A percentile compares a stretch with the other conserved stretches of the same genome.
Conservation (phyloP, 2,113 vertebrate genomes). For the Austrofundulus limnaeus region DNA sequence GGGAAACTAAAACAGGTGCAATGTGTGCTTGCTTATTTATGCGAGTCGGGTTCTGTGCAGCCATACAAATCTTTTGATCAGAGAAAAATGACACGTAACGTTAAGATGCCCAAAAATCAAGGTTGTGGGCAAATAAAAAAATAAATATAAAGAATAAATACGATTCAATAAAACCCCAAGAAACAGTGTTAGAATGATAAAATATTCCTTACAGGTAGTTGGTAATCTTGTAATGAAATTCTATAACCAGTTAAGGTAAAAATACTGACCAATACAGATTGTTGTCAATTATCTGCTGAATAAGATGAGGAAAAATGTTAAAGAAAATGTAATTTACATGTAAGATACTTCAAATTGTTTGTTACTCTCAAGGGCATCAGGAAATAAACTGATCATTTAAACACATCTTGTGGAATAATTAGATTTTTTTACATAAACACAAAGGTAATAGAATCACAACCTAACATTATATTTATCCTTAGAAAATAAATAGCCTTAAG, state of each 20-base stretch:
- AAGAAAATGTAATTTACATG: background rate
- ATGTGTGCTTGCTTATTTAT: no score
- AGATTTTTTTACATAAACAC: constrained; percentile 14
- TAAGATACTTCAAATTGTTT: background rate
- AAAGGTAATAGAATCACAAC: background rate
- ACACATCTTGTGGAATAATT: background rate
- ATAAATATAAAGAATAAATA: background rate
- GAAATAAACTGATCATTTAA: background rate
- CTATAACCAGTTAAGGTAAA: background rate
- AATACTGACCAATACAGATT: background rate
- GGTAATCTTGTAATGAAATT: background rate
- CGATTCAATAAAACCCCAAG: background rate
- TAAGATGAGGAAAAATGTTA: background rate
- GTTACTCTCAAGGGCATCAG: constrained; percentile 3
- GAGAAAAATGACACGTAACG: no score
- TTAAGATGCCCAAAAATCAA: background rate
- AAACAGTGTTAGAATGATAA: background rate
- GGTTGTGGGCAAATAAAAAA: background rate
- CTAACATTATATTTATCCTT: background rate
- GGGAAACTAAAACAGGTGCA: no score
- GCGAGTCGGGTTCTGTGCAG: no score
- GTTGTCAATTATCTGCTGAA: background rate
- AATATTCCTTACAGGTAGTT: background rate
- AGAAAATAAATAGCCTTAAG: background rate
- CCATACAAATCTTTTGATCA: no score